Base-by-base conservation (phyloP, 2,113 vertebrate genomes). In the Saccopteryx leptura region DNA sequence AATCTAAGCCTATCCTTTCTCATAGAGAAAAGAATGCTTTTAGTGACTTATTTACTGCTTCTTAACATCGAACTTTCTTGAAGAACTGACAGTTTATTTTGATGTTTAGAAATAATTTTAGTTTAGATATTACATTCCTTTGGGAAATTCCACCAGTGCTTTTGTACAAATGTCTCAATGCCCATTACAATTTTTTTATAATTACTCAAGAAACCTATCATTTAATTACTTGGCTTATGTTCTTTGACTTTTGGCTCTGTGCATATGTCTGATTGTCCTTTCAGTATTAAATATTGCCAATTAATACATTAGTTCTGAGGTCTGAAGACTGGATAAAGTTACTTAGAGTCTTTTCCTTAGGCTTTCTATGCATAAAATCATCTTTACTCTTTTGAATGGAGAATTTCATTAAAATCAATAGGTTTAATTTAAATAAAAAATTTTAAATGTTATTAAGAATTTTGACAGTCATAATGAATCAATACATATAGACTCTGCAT, bases 81-180 rank as follows among this genome's bases (percentile, higher is more conserved):
- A 66, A 83, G 18, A 66, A 75, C 13, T 68, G 26, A 71, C 4
- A 56, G 19, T 54, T 92, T 80, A 75, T 81, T 88, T 88, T 63
- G 78, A 88, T 56, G 23, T 94, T 88, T 21, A 91, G 60, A 96
- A 97, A 88, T 4, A 93, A 79, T 50, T 84, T 91, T 14, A 81
- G 18, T 76, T 87, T 95, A 94, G 48, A 79, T 6, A 69, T 61
- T 82, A 79, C 18, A 88, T 92, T n/a, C 9, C 10, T 92, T 93
- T n/a, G 87, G 63, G 8, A 88, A 82, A 78, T 58, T 65, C 74
- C 11, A 61, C 33, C 8, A 65, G 18, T 60, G 11, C 17, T 90
- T 93, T 91, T 48, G 17, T 83, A 69, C 1, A 89, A 86, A 80
- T 66, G 7, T 71, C 31, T 61, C 79, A n/a, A 61, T 82, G n/a